Evolutionary conservation across 2,888 invertebrate species (phyloP), one percentile per base, ranked within the genome.

Genomic region (Chrysomela aeneicollis): DNA sequence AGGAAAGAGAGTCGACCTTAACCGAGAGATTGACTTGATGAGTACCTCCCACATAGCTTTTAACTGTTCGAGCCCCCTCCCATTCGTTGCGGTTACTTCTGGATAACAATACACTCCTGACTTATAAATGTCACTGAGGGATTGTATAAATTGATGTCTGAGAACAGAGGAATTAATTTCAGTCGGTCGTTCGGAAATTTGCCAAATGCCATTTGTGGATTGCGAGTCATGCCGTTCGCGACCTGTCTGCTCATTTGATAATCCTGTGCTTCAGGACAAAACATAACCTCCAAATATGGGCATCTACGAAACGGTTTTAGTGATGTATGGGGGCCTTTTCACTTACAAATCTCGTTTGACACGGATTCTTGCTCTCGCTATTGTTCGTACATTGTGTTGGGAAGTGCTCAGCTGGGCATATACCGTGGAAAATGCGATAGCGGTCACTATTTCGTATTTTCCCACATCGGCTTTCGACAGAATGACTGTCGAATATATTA

Each of bases 41-140:
- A 81, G 79, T 78, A 78, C 79, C 78, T 77, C 76, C 76, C 78
- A 76, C 77, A 74, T 77, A 77, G 82, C 81, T 82, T 81, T 82
- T 80, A 81, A 82, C 79, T 80, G 81, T 79, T 79, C 78, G 77
- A 1, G 78, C 76, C 72, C 76, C 78, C 77, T 77, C 78, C 77
- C 77, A 78, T 78, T 76, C 78, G 76, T 76, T 75, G 77, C 77
- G 78, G 79, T 79, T 80, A 79, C 79, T 81, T 79, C 77, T 77
- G 78, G 77, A 79, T 80, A 81, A 82, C 82, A 82, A 82, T 82
- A 81, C 81, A 81, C 80, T 78, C 75, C 79, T 81, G 81, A 81
- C 81, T 82, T 82, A 82, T 82, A 82, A 82, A 82, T 81, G 82
- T 82, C 82, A 81, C 78, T 74, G 76, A 79, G 79, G 81, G 81